phyloP scores from a whole-genome alignment of 2,113 vertebrate species.

The Oncorhynchus kisutch region DNA sequence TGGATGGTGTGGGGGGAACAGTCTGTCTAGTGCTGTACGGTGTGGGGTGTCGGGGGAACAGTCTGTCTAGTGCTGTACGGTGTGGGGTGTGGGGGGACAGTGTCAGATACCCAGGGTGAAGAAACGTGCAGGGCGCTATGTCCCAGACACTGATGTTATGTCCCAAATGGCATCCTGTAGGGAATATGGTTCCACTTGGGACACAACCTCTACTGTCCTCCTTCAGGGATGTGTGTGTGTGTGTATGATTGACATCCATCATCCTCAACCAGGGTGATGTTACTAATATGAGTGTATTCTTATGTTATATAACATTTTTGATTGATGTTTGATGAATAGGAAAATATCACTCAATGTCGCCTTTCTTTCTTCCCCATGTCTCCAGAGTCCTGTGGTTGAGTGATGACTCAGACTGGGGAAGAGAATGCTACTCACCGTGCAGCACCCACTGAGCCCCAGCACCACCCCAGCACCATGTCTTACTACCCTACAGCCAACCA shows the following conservation, averaged over 20 bases:
- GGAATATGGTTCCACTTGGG: neutral
- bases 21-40: neutral
- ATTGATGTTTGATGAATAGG: neutral
- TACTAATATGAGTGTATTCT: neutral
- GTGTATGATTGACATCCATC: neutral
- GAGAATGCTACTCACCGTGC: slow-evolving; percentile 1
- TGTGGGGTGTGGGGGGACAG: neutral
- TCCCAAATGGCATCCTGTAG: too few relatives aligned
- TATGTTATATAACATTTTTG: too few relatives aligned
- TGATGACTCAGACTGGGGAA: neutral
- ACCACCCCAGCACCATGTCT: neutral
- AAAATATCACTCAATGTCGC: neutral
- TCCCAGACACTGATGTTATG: too few relatives aligned
- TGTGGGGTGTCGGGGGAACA: neutral
- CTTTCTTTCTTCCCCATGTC: slow-evolving; percentile 10
- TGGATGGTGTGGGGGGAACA: neutral
- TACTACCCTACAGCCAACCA: neutral
- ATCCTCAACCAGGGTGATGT: neutral
- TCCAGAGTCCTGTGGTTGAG: slow-evolving; percentile 27
- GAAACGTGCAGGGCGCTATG: neutral
- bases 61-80: too few relatives aligned
- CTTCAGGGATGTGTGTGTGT: too few relatives aligned
- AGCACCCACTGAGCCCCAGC: neutral
- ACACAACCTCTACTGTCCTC: neutral
- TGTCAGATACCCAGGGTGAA: neutral